phyloP scores from a whole-genome alignment of 92 coral and sea anemone species.

The Umimayanthus kanabou region DNA sequence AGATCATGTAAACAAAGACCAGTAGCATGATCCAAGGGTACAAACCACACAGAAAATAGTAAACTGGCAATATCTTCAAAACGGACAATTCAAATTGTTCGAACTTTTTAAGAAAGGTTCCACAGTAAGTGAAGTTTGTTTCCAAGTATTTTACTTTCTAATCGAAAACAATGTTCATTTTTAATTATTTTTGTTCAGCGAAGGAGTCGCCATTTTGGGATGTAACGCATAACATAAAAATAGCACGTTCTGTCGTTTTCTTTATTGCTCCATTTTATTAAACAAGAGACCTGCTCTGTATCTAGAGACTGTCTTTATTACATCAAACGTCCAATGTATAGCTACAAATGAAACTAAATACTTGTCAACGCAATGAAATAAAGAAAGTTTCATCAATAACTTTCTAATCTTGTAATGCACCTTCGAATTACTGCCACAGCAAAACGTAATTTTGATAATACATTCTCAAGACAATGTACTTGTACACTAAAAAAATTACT shows the following conservation, averaged over 20 bases:
- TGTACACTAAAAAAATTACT: not conserved
- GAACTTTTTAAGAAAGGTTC: slow-evolving; percentile 7
- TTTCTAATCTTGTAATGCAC: slow-evolving; percentile 2
- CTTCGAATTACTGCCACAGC: not conserved
- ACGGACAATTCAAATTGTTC: slow-evolving; percentile 6
- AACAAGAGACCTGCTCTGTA: slow-evolving; percentile 5
- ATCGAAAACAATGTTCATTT: not conserved
- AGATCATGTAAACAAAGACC: not conserved
- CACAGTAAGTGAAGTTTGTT: not conserved
- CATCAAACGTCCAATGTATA: not conserved
- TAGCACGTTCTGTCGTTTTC: not conserved
- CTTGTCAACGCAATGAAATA: not conserved
- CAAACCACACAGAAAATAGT: not conserved
- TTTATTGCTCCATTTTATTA: not conserved
- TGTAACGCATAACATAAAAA: slow-evolving; percentile 5
- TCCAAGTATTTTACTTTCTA: not conserved
- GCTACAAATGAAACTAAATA: not conserved
- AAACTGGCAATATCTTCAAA: not conserved
- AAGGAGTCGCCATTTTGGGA: not conserved
- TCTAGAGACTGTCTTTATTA: not conserved
- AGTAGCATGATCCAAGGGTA: slow-evolving; percentile 23
- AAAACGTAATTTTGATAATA: not conserved
- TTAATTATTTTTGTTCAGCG: slow-evolving; percentile 2
- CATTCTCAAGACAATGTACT: not conserved
- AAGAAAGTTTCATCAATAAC: slow-evolving; percentile 3